Evolutionary conservation across 2,888 invertebrate species (phyloP).

Genomic region (Augochlorella aurata): DNA sequence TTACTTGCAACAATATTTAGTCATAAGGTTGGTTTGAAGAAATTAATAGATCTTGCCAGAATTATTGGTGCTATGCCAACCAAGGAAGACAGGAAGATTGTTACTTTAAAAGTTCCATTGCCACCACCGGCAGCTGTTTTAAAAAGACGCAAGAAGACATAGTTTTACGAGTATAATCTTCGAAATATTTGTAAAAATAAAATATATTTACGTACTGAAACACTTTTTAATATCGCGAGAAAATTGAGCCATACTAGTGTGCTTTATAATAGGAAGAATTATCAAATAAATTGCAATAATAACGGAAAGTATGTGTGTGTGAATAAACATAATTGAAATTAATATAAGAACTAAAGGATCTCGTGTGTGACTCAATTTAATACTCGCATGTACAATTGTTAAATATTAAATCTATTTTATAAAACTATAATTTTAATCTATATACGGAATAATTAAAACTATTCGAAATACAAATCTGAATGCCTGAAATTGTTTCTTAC

Average conservation of each 20-base stretch:
- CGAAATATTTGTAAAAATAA: slow-evolving; percentile 27
- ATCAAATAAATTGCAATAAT: no score
- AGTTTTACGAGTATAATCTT: slow-evolving; percentile 12
- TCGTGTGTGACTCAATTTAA: neutral
- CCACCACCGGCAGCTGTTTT: slow-evolving; percentile 62
- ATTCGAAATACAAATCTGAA: neutral
- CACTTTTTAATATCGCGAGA: neutral
- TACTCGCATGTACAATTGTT: neutral
- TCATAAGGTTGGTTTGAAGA: slow-evolving; percentile 71
- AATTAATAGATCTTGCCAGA: slow-evolving; percentile 72
- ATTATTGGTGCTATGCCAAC: slow-evolving; percentile 70
- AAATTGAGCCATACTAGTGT: neutral
- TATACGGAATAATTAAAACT: neutral
- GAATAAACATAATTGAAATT: neutral
- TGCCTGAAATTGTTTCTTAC: neutral
- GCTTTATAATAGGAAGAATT: no score
- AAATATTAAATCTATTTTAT: slow-evolving; percentile 3
- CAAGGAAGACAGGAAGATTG: slow-evolving; percentile 72
- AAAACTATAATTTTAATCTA: neutral
- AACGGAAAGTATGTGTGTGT: no score
- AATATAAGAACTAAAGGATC: neutral
- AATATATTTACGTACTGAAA: neutral
- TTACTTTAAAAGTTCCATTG: slow-evolving; percentile 74
- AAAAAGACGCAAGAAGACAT: slow-evolving; percentile 62
- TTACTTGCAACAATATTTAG: slow-evolving; percentile 69